Evolutionary conservation across 2,797 vertebrate species (phyloP).

Genomic region (Cetoscarus ocellatus): DNA sequence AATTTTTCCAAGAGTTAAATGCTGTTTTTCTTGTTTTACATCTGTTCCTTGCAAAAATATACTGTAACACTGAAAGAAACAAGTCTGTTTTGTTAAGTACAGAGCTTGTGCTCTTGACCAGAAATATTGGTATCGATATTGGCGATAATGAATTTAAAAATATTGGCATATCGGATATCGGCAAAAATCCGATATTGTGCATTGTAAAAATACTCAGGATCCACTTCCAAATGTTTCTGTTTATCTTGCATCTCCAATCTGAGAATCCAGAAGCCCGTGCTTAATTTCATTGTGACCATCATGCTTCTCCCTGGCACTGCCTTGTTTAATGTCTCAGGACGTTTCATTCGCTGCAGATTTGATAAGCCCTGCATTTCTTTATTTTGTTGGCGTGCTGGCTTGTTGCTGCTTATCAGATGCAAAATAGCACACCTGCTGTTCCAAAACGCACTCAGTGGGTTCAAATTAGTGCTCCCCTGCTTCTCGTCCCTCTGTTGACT

Average conservation of each 20-base stretch:
- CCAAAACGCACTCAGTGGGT: conserved; percentile 91
- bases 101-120: too few relatives aligned
- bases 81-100: too few relatives aligned
- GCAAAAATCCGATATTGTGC: too few relatives aligned
- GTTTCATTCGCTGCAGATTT: conserved; percentile 46
- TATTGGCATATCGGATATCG: too few relatives aligned
- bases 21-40: too few relatives aligned
- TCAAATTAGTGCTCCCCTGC: conserved; percentile 72
- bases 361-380: conserved; percentile 45
- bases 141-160: too few relatives aligned
- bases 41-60: too few relatives aligned
- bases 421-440: conserved; percentile 93
- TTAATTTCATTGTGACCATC: conserved; percentile 13
- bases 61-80: too few relatives aligned
- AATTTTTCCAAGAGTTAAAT: too few relatives aligned
- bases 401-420: conserved; percentile 95
- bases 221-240: too few relatives aligned
- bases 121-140: too few relatives aligned
- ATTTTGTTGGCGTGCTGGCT: conserved; percentile 77
- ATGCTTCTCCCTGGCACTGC: conserved; percentile 8
- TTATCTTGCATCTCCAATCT: background rate
- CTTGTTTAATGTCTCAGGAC: conserved; percentile 36
- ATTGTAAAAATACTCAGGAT: too few relatives aligned
- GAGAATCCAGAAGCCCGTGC: conserved; percentile 2
- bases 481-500: conserved; percentile 65